A percentile compares a stretch with the other conserved stretches of the same genome.
Evolutionary conservation across 2,113 vertebrate species (phyloP).

Genomic region (Cottus gobio): DNA sequence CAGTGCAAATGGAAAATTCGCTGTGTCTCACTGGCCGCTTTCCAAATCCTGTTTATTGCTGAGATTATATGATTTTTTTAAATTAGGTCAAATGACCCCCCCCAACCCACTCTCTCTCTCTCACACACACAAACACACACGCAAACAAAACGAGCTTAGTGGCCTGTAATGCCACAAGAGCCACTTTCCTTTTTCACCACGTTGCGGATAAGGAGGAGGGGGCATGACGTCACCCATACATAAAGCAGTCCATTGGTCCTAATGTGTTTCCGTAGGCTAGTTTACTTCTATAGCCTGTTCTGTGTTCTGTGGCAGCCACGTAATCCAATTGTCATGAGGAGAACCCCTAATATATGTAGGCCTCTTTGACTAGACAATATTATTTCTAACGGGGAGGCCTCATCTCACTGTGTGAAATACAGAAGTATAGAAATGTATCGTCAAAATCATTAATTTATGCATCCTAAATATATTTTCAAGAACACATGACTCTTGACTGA

Average conservation of each 20-base stretch:
- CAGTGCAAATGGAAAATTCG: neutral
- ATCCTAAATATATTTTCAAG: neutral
- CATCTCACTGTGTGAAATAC: neutral
- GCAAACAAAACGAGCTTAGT: constrained; percentile 54
- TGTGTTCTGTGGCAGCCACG: neutral
- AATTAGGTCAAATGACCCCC: constrained; percentile 74
- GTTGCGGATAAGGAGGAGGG: constrained; percentile 46
- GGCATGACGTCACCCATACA: constrained; percentile 57
- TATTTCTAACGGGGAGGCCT: neutral
- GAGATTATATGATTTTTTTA: constrained; percentile 59
- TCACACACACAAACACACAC: constrained; percentile 30
- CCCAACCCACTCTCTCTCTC: neutral
- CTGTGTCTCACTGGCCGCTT: constrained; percentile 5
- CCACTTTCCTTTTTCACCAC: constrained; percentile 76
- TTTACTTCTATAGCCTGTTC: neutral
- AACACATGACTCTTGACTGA: neutral
- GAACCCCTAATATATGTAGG: neutral
- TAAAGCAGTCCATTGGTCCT: neutral
- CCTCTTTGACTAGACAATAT: too few species aligned
- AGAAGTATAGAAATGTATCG: neutral
- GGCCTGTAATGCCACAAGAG: constrained; percentile 67
- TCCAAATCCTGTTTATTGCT: constrained; percentile 61
- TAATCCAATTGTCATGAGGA: neutral
- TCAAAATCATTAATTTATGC: neutral
- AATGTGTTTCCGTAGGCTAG: neutral